Percentiles rank a stretch among this genome's conserved stretches.
Evolutionary conservation across 2,888 invertebrate genomes (phyloP).

Genomic region (Dione juno): DNA sequence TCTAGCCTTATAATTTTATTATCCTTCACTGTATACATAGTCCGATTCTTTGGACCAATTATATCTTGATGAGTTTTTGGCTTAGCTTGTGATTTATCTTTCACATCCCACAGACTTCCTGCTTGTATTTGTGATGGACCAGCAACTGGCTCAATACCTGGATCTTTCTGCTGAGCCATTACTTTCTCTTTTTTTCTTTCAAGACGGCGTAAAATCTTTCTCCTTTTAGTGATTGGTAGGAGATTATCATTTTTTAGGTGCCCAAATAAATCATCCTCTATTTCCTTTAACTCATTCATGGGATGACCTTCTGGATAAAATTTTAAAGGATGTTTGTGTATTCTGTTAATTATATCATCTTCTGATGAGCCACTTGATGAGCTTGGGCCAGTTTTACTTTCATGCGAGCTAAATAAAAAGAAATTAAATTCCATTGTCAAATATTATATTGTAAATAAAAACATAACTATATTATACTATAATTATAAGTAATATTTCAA

Average conservation of each 20-base stretch:
- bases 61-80: conserved; percentile 44
- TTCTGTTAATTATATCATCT: conserved; percentile 52
- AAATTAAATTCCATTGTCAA: no score
- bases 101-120: conserved; percentile 76
- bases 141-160: conserved; percentile 48
- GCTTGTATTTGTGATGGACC: conserved; percentile 50
- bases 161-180: conserved; percentile 55
- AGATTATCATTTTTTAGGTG: conserved; percentile 67
- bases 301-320: conserved; percentile 77
- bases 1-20: conserved; percentile 77
- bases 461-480: neutral
- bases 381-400: conserved; percentile 50
- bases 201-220: conserved; percentile 76
- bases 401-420: conserved; percentile 51
- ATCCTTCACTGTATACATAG: conserved; percentile 79
- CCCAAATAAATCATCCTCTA: conserved; percentile 77
- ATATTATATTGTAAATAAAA: neutral
- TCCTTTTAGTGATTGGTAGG: conserved; percentile 69
- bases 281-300: conserved; percentile 77
- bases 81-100: conserved; percentile 52
- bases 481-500: neutral
- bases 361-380: conserved; percentile 50
- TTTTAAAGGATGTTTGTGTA: conserved; percentile 53
- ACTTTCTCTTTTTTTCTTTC: conserved; percentile 71
- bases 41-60: conserved; percentile 65